Evolutionary conservation across 2,888 invertebrate genomes (phyloP).

Genomic region (Chymomyza amoena): DNA sequence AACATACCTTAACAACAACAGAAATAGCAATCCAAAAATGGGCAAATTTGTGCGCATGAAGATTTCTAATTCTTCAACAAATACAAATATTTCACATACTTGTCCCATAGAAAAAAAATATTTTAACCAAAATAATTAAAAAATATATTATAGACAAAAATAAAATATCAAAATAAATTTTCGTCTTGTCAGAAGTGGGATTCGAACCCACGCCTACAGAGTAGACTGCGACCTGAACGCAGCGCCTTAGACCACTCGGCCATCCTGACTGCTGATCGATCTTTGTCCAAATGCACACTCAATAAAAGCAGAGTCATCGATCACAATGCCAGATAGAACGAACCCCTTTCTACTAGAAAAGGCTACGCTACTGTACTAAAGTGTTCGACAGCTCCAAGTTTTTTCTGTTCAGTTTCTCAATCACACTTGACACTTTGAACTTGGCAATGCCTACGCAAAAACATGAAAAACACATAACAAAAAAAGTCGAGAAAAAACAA

Average conservation of each 20-base stretch:
- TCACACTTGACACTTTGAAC: constrained; percentile 58
- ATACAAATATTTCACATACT: no score
- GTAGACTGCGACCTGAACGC: constrained; percentile 79
- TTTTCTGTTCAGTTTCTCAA: constrained; percentile 3
- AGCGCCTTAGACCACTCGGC: constrained; percentile 79
- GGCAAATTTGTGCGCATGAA: no score
- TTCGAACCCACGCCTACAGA: constrained; percentile 79
- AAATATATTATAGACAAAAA: no score
- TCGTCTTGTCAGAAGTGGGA: constrained; percentile 77
- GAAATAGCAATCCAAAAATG: no score
- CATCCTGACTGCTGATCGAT: constrained; percentile 63
- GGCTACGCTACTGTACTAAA: background rate
- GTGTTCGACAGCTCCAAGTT: background rate
- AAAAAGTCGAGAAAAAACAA: no score
- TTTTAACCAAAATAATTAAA: no score
- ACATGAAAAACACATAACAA: constrained; percentile 2
- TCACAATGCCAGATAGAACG: background rate
- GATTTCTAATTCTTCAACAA: no score
- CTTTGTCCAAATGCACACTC: background rate
- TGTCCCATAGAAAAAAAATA: no score
- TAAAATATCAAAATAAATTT: background rate
- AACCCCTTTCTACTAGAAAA: background rate
- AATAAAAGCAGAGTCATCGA: background rate
- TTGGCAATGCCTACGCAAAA: constrained; percentile 50
- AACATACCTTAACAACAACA: no score